phyloP scores from a whole-genome alignment of 1,140 invertebrate genomes.

The Hermetia illucens region DNA sequence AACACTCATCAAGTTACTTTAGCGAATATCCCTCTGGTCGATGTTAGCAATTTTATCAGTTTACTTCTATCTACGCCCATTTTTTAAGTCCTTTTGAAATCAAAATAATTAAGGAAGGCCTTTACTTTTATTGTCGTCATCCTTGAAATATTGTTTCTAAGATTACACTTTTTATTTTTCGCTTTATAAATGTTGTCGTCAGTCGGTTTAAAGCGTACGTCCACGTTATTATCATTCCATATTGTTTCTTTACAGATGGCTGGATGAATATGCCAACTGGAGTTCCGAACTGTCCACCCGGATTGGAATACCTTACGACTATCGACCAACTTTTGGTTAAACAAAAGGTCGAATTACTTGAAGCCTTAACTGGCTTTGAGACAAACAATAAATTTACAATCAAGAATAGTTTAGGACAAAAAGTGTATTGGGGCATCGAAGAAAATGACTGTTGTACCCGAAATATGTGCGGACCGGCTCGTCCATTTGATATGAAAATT shows the following conservation, averaged over 20 bases:
- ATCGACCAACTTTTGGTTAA: slow-evolving; percentile 80
- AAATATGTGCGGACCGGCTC: slow-evolving; percentile 58
- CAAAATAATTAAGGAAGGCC: too few relatives aligned
- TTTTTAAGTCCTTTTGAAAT: too few relatives aligned
- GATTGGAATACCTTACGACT: slow-evolving; percentile 84
- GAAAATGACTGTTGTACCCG: slow-evolving; percentile 65
- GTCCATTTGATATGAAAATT: slow-evolving; percentile 78
- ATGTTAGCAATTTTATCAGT: too few relatives aligned
- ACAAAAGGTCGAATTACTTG: slow-evolving; percentile 73
- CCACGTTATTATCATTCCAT: too few relatives aligned
- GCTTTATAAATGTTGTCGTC: too few relatives aligned
- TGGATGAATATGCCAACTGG: slow-evolving; percentile 66
- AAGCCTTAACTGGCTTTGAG: slow-evolving; percentile 76
- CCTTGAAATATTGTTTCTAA: too few relatives aligned
- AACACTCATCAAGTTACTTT: too few relatives aligned
- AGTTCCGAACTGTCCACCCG: slow-evolving; percentile 68
- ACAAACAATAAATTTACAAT: slow-evolving; percentile 80
- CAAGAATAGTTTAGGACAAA: slow-evolving; percentile 62
- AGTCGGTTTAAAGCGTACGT: too few relatives aligned
- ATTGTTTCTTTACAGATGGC: slow-evolving; percentile 41
- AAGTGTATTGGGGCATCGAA: slow-evolving; percentile 72
- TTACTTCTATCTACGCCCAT: too few relatives aligned
- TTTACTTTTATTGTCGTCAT: too few relatives aligned
- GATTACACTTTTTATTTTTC: too few relatives aligned
- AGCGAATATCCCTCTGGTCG: too few relatives aligned